phyloP scores from a whole-genome alignment of 2,888 invertebrate species.

The Aleiodes leptofemur region DNA sequence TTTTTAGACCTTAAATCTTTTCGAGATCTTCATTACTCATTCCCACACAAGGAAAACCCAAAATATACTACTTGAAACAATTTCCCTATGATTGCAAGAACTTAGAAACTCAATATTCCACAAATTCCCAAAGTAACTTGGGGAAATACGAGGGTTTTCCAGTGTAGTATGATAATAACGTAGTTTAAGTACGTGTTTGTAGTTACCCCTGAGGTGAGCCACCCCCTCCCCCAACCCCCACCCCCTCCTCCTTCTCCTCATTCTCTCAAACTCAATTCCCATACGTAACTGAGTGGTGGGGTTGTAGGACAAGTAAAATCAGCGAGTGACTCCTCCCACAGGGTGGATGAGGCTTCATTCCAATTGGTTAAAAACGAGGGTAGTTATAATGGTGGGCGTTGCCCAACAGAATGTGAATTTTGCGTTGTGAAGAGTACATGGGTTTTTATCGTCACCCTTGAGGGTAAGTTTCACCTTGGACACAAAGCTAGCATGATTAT shows the following conservation, averaged over 20 bases:
- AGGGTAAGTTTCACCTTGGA: conserved; percentile 48
- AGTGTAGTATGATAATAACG: conserved; percentile 67
- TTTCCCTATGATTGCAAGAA: not conserved
- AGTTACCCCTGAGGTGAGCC: conserved; percentile 74
- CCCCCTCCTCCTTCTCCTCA: conserved; percentile 10
- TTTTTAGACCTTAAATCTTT: no score
- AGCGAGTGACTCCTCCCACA: conserved; percentile 51
- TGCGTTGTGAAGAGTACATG: conserved; percentile 27
- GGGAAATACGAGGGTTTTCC: conserved; percentile 8
- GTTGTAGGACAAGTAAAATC: conserved; percentile 31
- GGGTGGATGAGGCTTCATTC: conserved; percentile 46
- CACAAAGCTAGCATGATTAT: conserved; percentile 26
- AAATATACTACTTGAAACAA: conserved; percentile 1
- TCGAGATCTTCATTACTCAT: not conserved
- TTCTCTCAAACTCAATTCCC: conserved; percentile 48
- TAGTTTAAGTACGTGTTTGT: conserved; percentile 75
- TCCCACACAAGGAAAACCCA: not conserved
- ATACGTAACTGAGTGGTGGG: conserved; percentile 49
- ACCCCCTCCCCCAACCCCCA: conserved; percentile 62
- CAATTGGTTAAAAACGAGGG: conserved; percentile 59
- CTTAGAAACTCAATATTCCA: not conserved
- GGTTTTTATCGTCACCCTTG: conserved; percentile 43
- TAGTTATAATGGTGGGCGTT: conserved; percentile 69
- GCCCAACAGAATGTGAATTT: conserved; percentile 40
- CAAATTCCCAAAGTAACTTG: conserved; percentile 1